Percentiles rank a stretch among this genome's conserved stretches.
These are phyloP conservation scores for Azemiops feae DNA, from an alignment of 2,113 vertebrate genomes.

Conservation along the genomic window DNA sequence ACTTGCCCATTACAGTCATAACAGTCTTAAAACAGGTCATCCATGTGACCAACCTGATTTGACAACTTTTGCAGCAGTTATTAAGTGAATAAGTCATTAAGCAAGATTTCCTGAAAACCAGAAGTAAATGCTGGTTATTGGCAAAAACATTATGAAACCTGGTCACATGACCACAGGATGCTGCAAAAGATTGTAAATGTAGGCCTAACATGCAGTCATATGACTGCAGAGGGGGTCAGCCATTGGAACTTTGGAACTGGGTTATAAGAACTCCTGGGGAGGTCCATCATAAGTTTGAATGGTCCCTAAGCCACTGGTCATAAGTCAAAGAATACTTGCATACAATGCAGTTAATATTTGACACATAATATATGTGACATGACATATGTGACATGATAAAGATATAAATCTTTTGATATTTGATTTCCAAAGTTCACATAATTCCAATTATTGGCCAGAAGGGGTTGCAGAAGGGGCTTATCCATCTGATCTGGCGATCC, in stretches of 20 bases:
- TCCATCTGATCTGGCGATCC: neutral
- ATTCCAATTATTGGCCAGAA: neutral
- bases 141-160: neutral
- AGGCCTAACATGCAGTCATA: neutral
- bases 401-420: neutral
- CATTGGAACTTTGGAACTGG: neutral
- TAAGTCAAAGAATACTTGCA: neutral
- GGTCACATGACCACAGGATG: neutral
- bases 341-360: neutral
- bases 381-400: neutral
- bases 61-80: neutral
- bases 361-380: neutral
- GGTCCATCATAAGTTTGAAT: neutral
- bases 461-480: neutral
- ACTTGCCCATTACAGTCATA: neutral
- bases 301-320: neutral
- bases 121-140: neutral
- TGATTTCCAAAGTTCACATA: neutral
- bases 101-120: neutral
- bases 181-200: neutral
- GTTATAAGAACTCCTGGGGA: neutral
- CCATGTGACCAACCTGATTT: neutral
- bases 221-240: neutral
- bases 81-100: neutral
- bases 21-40: neutral